phyloP scores from a whole-genome alignment of 2,888 invertebrate genomes.

The Ganaspis brasiliensis region DNA sequence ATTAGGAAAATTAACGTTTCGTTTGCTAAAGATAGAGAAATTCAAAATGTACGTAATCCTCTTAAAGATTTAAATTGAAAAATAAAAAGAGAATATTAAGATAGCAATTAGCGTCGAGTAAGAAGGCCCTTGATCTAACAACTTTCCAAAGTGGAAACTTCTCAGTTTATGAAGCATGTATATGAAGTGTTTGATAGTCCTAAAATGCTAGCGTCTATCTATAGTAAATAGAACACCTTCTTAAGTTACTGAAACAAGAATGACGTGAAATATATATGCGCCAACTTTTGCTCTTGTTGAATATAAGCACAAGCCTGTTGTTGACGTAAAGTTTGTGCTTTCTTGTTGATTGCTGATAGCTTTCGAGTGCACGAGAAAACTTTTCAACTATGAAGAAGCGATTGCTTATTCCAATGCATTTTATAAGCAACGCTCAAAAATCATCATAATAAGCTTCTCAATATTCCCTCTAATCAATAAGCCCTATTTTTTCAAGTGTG shows the following conservation, averaged over 20 bases:
- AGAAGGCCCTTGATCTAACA: too few relatives aligned
- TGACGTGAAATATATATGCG: slow-evolving; percentile 33
- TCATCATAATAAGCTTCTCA: slow-evolving; percentile 25
- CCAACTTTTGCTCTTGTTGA: slow-evolving; percentile 22
- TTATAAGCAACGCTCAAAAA: slow-evolving; percentile 9
- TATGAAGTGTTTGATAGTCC: slow-evolving; percentile 2
- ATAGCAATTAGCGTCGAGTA: too few relatives aligned
- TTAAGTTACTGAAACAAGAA: slow-evolving; percentile 23
- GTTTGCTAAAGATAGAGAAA: too few relatives aligned
- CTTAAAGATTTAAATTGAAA: too few relatives aligned
- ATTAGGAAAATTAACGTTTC: too few relatives aligned
- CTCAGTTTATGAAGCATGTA: slow-evolving; percentile 14
- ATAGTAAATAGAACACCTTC: background rate
- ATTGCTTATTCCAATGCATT: slow-evolving; percentile 31
- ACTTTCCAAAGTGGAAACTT: too few relatives aligned
- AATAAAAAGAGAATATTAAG: too few relatives aligned
- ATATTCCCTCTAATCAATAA: slow-evolving; percentile 28
- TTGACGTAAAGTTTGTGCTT: slow-evolving; percentile 28
- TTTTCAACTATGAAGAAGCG: slow-evolving; percentile 29
- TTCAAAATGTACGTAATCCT: too few relatives aligned
- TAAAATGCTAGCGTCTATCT: background rate
- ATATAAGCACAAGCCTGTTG: slow-evolving; percentile 30
- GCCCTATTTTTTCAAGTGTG: slow-evolving; percentile 19
- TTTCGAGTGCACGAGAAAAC: slow-evolving; percentile 16
- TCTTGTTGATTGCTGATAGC: slow-evolving; percentile 35